A percentile compares a stretch with the other conserved stretches of the same genome.
Conservation (phyloP, 1,140 invertebrate species). For the Oppia nitens region DNA sequence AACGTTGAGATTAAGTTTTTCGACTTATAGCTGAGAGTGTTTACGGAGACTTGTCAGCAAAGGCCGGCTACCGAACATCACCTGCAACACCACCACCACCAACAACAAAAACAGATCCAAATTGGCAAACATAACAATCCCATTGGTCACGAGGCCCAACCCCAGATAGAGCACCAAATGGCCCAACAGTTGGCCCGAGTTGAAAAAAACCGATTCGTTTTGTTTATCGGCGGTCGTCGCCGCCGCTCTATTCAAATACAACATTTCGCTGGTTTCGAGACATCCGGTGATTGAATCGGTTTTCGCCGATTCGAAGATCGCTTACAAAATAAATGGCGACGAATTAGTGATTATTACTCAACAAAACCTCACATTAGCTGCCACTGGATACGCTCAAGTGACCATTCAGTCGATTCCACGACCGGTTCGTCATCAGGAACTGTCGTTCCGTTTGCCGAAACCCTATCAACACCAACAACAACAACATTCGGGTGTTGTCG, state of each 20-base stretch:
- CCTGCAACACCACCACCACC: too few relatives aligned
- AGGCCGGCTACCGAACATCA: neutral
- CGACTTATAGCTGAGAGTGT: conserved; percentile 92
- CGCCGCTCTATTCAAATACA: conserved; percentile 14
- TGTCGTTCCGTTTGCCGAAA: conserved; percentile 9
- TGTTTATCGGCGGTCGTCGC: conserved; percentile 4
- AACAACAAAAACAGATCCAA: too few relatives aligned
- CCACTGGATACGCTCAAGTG: neutral
- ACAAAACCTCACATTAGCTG: conserved; percentile 8
- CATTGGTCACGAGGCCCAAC: too few relatives aligned
- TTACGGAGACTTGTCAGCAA: conserved; percentile 95
- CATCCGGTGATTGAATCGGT: conserved; percentile 4
- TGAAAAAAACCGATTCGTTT: conserved; percentile 17
- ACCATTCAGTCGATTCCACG: neutral
- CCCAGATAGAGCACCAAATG: conserved; percentile 8
- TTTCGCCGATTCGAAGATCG: conserved; percentile 12
- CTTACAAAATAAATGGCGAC: conserved; percentile 10
- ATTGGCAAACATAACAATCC: too few relatives aligned
- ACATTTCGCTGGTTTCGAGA: neutral
- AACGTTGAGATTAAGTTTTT: conserved; percentile 98
- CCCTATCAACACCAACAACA: neutral
- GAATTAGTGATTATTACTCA: conserved; percentile 8
- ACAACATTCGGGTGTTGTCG: neutral
- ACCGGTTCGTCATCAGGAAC: conserved; percentile 3
- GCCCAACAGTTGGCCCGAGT: conserved; percentile 11